Conservation (phyloP, 2,113 vertebrate genomes). For the Tiliqua scincoides region DNA sequence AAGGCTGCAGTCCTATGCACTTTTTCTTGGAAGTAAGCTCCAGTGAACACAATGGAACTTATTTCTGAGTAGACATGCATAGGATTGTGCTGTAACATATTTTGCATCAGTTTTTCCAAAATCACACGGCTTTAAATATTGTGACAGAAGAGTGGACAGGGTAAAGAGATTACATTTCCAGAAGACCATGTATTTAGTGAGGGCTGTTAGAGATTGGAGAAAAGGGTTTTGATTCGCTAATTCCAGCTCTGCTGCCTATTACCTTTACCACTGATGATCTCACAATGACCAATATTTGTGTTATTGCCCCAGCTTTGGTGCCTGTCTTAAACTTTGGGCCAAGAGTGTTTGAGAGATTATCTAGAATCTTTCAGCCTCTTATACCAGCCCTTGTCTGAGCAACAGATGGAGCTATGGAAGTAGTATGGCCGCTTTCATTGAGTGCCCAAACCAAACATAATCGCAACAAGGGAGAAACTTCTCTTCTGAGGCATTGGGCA, state of each 20-base stretch:
- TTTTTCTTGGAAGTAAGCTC: too few species aligned
- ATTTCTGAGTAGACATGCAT: too few species aligned
- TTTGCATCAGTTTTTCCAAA: neutral
- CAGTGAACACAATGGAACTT: too few species aligned
- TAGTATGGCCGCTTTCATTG: neutral
- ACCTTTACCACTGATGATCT: constrained; percentile 49
- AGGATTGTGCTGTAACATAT: neutral
- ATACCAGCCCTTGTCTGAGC: constrained; percentile 1
- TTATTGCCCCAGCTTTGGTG: constrained; percentile 71
- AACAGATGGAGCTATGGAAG: neutral
- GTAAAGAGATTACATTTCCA: neutral
- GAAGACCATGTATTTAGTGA: neutral
- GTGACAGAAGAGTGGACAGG: neutral
- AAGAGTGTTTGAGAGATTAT: too few species aligned
- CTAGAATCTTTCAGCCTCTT: constrained; percentile 58
- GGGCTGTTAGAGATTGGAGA: constrained; percentile 42
- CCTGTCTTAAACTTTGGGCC: constrained; percentile 73
- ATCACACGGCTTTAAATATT: neutral
- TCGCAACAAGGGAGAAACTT: neutral
- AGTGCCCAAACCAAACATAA: too few species aligned
- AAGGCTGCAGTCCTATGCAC: too few species aligned
- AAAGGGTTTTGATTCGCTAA: too few species aligned
- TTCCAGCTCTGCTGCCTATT: constrained; percentile 46
- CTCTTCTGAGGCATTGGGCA: neutral
- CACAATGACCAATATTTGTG: constrained; percentile 52